Conservation (phyloP, 2,113 vertebrate species). For the Rhinopithecus roxellana region DNA sequence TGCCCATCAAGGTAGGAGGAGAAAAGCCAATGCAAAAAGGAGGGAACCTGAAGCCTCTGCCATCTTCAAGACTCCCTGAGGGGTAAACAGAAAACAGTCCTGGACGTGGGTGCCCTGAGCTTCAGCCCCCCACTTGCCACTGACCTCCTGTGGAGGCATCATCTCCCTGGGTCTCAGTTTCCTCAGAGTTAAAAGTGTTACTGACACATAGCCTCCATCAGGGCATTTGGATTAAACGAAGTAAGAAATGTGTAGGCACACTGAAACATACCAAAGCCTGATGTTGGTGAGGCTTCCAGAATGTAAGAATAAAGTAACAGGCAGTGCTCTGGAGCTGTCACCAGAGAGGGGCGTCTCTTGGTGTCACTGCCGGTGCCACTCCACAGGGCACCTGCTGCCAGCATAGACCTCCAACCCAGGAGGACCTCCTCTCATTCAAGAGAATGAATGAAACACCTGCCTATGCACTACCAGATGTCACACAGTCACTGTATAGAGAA, state of each 20-base stretch:
- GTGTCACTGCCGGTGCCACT: not conserved
- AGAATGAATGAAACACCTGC: not conserved
- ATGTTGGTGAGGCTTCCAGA: not conserved
- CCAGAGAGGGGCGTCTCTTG: not conserved
- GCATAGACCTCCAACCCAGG: not conserved
- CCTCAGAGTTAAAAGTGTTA: not conserved
- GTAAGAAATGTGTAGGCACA: not conserved
- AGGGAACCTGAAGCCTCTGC: not conserved
- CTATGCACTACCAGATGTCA: not conserved
- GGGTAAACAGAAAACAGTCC: not conserved
- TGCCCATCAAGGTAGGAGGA: not conserved
- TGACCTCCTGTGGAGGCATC: not conserved
- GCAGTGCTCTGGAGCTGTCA: not conserved
- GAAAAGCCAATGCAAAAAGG: not conserved
- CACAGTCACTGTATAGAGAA: not conserved
- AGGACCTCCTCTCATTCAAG: not conserved
- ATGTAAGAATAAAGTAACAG: not conserved
- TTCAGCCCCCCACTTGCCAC: not conserved
- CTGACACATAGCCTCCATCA: not conserved
- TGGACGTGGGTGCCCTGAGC: not conserved
- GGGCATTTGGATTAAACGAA: not conserved
- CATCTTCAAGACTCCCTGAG: not conserved
- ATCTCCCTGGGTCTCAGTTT: not conserved
- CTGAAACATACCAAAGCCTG: not conserved
- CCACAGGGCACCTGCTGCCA: not conserved